Evolutionary conservation across 1,140 invertebrate species (phyloP).

Genomic region (Tribolium castaneum): DNA sequence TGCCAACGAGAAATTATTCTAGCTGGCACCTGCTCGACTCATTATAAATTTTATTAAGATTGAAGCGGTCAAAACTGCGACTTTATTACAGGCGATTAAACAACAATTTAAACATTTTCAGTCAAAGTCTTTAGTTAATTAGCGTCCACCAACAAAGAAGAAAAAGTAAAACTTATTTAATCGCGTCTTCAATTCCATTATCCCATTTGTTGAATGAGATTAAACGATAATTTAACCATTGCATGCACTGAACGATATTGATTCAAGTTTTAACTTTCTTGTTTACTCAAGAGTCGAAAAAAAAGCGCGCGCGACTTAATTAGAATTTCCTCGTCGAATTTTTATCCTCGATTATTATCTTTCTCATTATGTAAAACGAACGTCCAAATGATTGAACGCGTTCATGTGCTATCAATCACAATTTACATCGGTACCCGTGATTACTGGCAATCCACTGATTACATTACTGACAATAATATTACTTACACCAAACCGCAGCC

Average conservation of each 20-base stretch:
- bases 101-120: neutral
- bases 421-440: slow-evolving; percentile 42
- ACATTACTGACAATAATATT: slow-evolving; percentile 47
- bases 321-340: neutral
- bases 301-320: neutral
- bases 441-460: slow-evolving; percentile 45
- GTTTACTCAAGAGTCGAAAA: neutral
- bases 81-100: neutral
- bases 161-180: neutral
- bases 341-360: neutral
- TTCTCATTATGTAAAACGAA: neutral
- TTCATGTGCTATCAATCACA: slow-evolving; percentile 42
- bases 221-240: neutral
- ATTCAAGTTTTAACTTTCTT: neutral
- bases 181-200: neutral
- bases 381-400: slow-evolving; percentile 22
- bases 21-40: neutral
- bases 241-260: neutral
- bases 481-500: slow-evolving; percentile 37
- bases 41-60: neutral
- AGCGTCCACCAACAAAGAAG: too few relatives aligned
- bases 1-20: neutral
- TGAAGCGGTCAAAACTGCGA: neutral
- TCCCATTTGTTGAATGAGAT: neutral
- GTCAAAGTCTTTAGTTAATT: neutral